These are phyloP conservation scores for Rhinoptilus africanus DNA, from an alignment of 2,113 vertebrate genomes.

Conservation along the genomic window DNA sequence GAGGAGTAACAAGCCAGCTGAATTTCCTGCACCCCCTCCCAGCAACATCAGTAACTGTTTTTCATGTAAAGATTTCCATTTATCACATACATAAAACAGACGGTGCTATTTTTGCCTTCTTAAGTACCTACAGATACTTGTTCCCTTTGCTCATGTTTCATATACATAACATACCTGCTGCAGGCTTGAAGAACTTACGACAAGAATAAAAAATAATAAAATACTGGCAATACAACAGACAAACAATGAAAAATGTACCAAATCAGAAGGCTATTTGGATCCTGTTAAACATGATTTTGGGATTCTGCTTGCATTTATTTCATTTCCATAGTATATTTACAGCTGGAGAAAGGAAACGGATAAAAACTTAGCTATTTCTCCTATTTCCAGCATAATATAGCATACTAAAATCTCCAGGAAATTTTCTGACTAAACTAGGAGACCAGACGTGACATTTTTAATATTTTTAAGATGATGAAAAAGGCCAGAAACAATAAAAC, in stretches of 20 bases:
- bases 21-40: background rate
- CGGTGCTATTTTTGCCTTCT: background rate
- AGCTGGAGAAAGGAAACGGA: background rate
- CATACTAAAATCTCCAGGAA: background rate
- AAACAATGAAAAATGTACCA: background rate
- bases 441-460: background rate
- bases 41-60: background rate
- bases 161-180: background rate
- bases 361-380: background rate
- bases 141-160: background rate
- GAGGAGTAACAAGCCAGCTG: background rate
- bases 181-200: background rate
- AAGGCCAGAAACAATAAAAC: background rate
- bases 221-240: background rate
- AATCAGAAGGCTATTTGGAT: background rate
- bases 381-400: background rate
- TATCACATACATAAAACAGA: rapidly evolving
- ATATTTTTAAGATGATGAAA: background rate
- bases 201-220: background rate
- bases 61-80: background rate
- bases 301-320: background rate
- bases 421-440: background rate
- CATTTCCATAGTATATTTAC: background rate
- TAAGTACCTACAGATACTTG: background rate
- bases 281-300: background rate